Percentiles rank a stretch among this genome's conserved stretches.
Evolutionary conservation across 2,113 vertebrate species (phyloP).

Genomic region (Cyprinus carpio): DNA sequence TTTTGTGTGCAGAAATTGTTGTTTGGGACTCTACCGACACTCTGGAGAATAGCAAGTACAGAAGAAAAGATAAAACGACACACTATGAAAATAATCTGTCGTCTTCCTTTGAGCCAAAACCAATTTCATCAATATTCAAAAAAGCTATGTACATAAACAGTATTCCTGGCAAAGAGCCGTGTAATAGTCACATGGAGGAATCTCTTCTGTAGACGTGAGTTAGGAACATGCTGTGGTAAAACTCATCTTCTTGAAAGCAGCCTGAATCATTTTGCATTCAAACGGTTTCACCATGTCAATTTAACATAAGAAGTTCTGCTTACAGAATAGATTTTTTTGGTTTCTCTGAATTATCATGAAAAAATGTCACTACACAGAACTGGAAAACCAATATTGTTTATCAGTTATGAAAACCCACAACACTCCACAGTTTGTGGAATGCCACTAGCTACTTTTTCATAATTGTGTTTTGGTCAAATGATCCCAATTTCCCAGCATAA

Average conservation of each 20-base stretch:
- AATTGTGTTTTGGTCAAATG: constrained; percentile 13
- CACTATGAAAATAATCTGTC: constrained; percentile 40
- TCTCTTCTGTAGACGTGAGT: background rate
- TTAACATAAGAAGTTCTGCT: background rate
- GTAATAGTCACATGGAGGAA: background rate
- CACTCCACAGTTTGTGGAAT: background rate
- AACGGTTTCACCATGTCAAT: background rate
- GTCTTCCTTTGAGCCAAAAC: constrained; percentile 14
- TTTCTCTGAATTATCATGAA: constrained; percentile 3
- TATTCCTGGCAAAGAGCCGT: background rate
- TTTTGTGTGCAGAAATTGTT: background rate
- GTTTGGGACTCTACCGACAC: background rate
- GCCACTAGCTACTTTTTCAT: constrained; percentile 17
- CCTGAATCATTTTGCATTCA: background rate
- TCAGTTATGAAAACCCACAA: constrained; percentile 26
- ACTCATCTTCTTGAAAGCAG: background rate
- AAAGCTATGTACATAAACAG: background rate
- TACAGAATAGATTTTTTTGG: background rate
- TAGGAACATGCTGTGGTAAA: background rate
- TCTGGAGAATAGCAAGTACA: constrained; percentile 22
- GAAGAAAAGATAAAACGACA: constrained; percentile 18
- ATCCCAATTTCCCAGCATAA: constrained; percentile 25
- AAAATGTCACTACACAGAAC: background rate
- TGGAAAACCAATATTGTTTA: constrained; percentile 7
- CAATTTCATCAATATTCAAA: constrained; percentile 35